These are phyloP conservation scores for Hirtodrosophila cameraria DNA, from an alignment of 2,888 invertebrate genomes.

Conservation along the genomic window DNA sequence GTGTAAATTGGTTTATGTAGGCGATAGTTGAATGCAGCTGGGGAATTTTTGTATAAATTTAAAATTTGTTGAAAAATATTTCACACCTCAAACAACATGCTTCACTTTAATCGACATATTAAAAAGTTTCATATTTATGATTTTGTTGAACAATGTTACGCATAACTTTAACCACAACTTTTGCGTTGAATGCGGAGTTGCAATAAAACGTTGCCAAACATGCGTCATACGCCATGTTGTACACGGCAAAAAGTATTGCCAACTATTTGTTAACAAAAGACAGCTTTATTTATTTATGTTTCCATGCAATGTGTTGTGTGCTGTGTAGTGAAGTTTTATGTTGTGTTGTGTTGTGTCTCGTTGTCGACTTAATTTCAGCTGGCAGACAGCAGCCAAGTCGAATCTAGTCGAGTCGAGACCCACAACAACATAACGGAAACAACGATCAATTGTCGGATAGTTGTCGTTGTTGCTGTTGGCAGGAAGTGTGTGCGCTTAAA, in stretches of 20 bases:
- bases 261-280: slow-evolving; percentile 40
- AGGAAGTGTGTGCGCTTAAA: slow-evolving; percentile 68
- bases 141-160: slow-evolving; percentile 5
- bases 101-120: slow-evolving; percentile 4
- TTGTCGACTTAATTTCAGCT: slow-evolving; percentile 73
- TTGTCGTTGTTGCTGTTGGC: slow-evolving; percentile 46
- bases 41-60: not conserved
- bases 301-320: slow-evolving; percentile 15
- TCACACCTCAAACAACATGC: not conserved
- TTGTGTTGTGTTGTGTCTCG: slow-evolving; percentile 21
- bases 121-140: slow-evolving; percentile 43
- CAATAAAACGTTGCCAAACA: slow-evolving; percentile 27
- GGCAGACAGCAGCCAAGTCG: slow-evolving; percentile 40
- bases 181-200: not conserved
- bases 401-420: slow-evolving; percentile 22
- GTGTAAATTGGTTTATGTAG: slow-evolving; percentile 40
- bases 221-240: slow-evolving; percentile 42
- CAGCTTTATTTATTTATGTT: slow-evolving; percentile 31
- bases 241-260: slow-evolving; percentile 39
- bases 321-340: slow-evolving; percentile 5
- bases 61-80: not conserved
- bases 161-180: slow-evolving; percentile 24
- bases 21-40: slow-evolving; percentile 23
- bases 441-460: slow-evolving; percentile 76
- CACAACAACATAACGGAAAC: slow-evolving; percentile 59